Base-by-base conservation (phyloP, 2,113 vertebrate species). In the Myotis davidii region DNA sequence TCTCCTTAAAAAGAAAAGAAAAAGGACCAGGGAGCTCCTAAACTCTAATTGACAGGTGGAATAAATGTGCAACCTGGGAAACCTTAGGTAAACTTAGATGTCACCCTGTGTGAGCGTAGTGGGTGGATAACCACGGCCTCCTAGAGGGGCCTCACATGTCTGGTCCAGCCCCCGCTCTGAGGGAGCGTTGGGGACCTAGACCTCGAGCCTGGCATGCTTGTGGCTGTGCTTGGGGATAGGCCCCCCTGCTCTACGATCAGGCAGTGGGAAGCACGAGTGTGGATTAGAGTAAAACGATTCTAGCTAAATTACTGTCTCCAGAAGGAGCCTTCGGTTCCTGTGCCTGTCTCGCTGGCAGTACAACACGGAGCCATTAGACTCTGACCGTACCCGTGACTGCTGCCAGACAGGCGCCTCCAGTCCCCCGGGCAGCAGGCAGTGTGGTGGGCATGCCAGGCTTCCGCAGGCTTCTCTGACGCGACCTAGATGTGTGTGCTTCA, bases 281-380 rank as follows among this genome's bases (percentile, higher is more conserved):
- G 7, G 45, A 16, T 67, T n/a, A 29, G 3, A 21, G 17, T 8
- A 84, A 64, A 64, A 54, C 32, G 1, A 11, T 32, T 27, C 23
- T 20, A 5, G 54, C 48, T 52, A 0, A 73, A 20, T 67, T 2
- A 16, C 37, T 9, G 64, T 25, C 54, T 79, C 25, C 29, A 9
- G 39, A 84, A 69, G 32, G 6, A 1, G 13, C 29, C 7, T 3
- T 74, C 5, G 52, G 18, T 67, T 25, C 48, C 56, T 54, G 0
- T 27, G 32, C 11, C 29, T 9, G 8, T 48, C 76, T 54, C 10
- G 10, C 27, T 6, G 0, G 0, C 7, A 10, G 2, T 1, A 2
- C 2, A 1, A n/a, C 25, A 11, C 1, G 0, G 9, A 34, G 69
- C 17, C 10, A 0, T 8, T 17, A 6, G n/a, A 1, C 39, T 34